Conservation (phyloP, 2,888 invertebrate species). For the Ophion slaviceki region DNA sequence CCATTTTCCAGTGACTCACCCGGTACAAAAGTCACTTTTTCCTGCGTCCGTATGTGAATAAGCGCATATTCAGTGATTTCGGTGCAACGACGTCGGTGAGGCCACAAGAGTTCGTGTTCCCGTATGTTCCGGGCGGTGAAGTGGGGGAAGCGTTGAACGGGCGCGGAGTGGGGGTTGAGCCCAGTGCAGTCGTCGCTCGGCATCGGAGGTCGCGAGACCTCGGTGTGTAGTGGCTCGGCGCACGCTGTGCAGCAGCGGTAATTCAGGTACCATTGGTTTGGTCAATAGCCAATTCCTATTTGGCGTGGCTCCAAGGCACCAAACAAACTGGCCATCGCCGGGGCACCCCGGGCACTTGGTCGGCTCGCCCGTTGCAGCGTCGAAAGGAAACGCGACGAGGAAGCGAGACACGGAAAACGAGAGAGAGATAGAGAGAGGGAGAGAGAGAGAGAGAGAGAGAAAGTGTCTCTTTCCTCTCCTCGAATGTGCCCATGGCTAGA, state of each 20-base stretch:
- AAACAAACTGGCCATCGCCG: conserved; percentile 74
- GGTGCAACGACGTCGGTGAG: conserved; percentile 30
- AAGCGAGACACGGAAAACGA: conserved; percentile 13
- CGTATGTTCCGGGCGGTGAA: conserved; percentile 4
- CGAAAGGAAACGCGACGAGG: conserved; percentile 37
- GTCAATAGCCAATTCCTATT: conserved; percentile 83
- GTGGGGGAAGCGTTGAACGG: conserved; percentile 44
- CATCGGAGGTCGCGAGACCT: conserved; percentile 52
- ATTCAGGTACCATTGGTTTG: conserved; percentile 81
- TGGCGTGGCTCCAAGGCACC: conserved; percentile 80
- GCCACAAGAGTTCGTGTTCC: conserved; percentile 22
- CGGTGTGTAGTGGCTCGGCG: conserved; percentile 67
- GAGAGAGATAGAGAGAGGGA: conserved; percentile 18
- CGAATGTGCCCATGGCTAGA: conserved; percentile 19
- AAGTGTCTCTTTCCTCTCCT: conserved; percentile 28
- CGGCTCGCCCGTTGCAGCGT: conserved; percentile 37
- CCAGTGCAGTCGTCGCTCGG: conserved; percentile 35
- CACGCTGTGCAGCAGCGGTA: conserved; percentile 73
- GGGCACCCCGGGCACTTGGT: conserved; percentile 39
- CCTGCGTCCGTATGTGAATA: background rate
- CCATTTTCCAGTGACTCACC: background rate
- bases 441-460: conserved; percentile 10
- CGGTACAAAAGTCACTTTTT: background rate
- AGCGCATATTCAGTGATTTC: background rate
- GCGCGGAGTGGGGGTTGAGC: conserved; percentile 31